Evolutionary conservation across 2,113 vertebrate genomes (phyloP).

Genomic region (Esox niger): DNA sequence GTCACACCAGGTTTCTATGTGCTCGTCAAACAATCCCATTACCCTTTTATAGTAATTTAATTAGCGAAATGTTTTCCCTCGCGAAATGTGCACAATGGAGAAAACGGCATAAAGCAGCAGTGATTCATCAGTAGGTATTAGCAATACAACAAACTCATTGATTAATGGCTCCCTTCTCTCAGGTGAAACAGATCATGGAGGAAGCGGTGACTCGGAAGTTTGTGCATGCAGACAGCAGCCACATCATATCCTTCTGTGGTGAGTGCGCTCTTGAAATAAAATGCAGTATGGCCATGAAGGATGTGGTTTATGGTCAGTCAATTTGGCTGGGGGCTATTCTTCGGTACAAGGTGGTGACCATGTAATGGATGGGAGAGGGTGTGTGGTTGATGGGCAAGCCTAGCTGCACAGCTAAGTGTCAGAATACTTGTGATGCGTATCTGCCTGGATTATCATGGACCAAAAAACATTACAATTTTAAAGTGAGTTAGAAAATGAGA

Average conservation of each 20-base stretch:
- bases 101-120: too few species aligned
- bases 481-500: too few species aligned
- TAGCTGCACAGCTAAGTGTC: conserved; percentile 1
- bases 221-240: conserved; percentile 95
- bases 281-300: too few species aligned
- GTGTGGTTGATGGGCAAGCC: background rate
- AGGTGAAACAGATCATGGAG: conserved; percentile 99
- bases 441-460: background rate
- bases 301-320: too few species aligned
- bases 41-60: too few species aligned
- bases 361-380: background rate
- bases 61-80: too few species aligned
- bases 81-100: too few species aligned
- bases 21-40: conserved; percentile 11
- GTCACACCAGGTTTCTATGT: background rate
- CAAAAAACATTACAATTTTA: background rate
- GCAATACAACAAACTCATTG: too few species aligned
- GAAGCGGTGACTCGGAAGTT: conserved; percentile 95
- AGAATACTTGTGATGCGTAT: too few species aligned
- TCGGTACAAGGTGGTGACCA: background rate
- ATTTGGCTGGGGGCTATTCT: background rate
- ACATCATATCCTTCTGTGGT: conserved; percentile 97
- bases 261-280: conserved; percentile 43
- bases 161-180: conserved; percentile 20
- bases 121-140: too few species aligned